Base-by-base conservation (phyloP, 2,797 vertebrate species). In the Anguilla anguilla region DNA sequence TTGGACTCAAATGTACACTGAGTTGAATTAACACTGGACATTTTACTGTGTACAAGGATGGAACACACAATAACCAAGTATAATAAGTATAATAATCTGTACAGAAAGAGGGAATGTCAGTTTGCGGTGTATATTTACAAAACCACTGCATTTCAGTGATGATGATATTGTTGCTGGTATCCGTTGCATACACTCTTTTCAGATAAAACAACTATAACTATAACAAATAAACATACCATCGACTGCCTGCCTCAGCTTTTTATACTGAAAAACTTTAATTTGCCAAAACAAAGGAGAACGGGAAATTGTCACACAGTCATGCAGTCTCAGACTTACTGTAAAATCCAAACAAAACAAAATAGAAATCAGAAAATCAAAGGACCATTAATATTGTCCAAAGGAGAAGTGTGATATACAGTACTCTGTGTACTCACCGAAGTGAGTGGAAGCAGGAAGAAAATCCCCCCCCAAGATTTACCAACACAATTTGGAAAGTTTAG, bases 211-310 rank as follows among this genome's bases (percentile, higher is more conserved):
- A 46, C 43, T 46, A 46, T 43, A 43, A 43, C 43, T 43, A 43
- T 43, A 43, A 77, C 49, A 88, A 72, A 84, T 88, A n/a, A 28
- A 74, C 25, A 69, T 9, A 55, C 43, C 35, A 84, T 39, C 19
- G 9, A 77, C 84, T 59, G 72, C 79, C 59, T 28, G 72, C 35
- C 51, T 82, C 64, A 85, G 61, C 86, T 86, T 64, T 88, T 86
- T 77, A 69, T 87, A 84, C 59, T 51, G 79, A n/a, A 22, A 82
- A n/a, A 49, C 35, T 4, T 82, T 22, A 82, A n/a, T 49, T 51
- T 79, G 13, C 17, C 39, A 9, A 46, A 79, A 46, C 43, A 35
- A 77, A 10, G 64, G 35, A 13, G 72, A 77, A 35, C 28, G 39
- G 11, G 13, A 46, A 17, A 46, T 31, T 35, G 72, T 4, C 39